phyloP scores from a whole-genome alignment of 2,888 invertebrate genomes.

The Dyspetes luteomarginatus region DNA sequence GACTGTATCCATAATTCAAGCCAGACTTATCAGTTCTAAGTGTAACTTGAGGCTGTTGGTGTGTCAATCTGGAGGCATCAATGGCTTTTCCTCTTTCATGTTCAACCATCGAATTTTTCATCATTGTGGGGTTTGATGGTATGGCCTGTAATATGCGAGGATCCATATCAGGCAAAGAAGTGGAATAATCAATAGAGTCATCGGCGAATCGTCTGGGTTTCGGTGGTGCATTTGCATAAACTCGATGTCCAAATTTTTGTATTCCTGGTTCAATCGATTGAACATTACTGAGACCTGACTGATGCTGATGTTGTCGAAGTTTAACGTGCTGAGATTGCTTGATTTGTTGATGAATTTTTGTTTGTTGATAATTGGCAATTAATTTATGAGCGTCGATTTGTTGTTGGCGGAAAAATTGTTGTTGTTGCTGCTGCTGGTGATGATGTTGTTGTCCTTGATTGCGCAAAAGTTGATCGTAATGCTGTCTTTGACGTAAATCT shows the following conservation, averaged over 20 bases:
- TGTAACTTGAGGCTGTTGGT: slow-evolving; percentile 74
- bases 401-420: slow-evolving; percentile 40
- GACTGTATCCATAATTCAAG: slow-evolving; percentile 81
- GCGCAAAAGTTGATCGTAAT: slow-evolving; percentile 60
- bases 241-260: slow-evolving; percentile 86
- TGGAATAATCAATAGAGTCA: slow-evolving; percentile 87
- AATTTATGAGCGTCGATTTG: slow-evolving; percentile 18
- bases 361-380: slow-evolving; percentile 31
- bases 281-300: slow-evolving; percentile 71
- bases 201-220: slow-evolving; percentile 93
- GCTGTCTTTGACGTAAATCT: slow-evolving; percentile 68
- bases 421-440: slow-evolving; percentile 64
- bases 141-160: slow-evolving; percentile 76
- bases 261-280: slow-evolving; percentile 78
- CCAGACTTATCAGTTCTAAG: slow-evolving; percentile 80
- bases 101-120: slow-evolving; percentile 77
- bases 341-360: slow-evolving; percentile 48
- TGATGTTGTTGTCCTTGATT: slow-evolving; percentile 60
- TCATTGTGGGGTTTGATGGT: slow-evolving; percentile 71
- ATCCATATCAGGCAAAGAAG: slow-evolving; percentile 85
- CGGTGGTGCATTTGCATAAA: slow-evolving; percentile 95
- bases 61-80: slow-evolving; percentile 82
- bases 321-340: slow-evolving; percentile 63
- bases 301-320: slow-evolving; percentile 78
- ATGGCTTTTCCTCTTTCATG: slow-evolving; percentile 72